These are phyloP conservation scores for Altica lythri DNA, from an alignment of 2,888 invertebrate genomes.

Conservation along the genomic window DNA sequence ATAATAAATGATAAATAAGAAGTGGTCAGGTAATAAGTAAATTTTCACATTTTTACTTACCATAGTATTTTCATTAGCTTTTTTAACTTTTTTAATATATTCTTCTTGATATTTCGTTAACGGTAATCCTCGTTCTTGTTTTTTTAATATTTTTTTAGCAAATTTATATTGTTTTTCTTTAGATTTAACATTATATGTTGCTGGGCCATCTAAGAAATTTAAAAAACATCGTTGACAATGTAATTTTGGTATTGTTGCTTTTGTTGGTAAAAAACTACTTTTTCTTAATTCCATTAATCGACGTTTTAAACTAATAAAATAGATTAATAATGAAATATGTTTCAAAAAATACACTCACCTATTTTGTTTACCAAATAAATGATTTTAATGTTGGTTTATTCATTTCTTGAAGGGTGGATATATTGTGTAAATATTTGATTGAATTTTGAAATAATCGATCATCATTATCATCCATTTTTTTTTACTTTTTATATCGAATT, in stretches of 20 bases:
- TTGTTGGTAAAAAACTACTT: slow-evolving; percentile 23
- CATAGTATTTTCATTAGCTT: slow-evolving; percentile 28
- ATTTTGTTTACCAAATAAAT: slow-evolving; percentile 27
- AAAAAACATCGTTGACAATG: slow-evolving; percentile 34
- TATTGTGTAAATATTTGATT: slow-evolving; percentile 27
- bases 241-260: slow-evolving; percentile 18
- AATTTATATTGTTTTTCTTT: slow-evolving; percentile 27
- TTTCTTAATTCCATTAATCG: slow-evolving; percentile 30
- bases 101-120: slow-evolving; percentile 31
- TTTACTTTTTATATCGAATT: neutral
- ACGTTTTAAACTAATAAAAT: slow-evolving; percentile 26
- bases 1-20: too few relatives aligned
- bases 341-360: slow-evolving; percentile 1
- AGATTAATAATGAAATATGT: slow-evolving; percentile 8
- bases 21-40: neutral
- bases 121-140: slow-evolving; percentile 22
- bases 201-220: slow-evolving; percentile 31
- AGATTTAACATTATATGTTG: slow-evolving; percentile 27
- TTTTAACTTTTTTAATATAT: slow-evolving; percentile 24
- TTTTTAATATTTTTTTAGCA: slow-evolving; percentile 26
- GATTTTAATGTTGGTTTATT: slow-evolving; percentile 30
- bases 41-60: slow-evolving; percentile 21
- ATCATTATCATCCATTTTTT: neutral
- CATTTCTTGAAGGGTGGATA: slow-evolving; percentile 24
- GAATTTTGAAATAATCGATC: slow-evolving; percentile 16